Percentiles rank a stretch among this genome's conserved stretches.
Conservation (phyloP, 2,113 vertebrate genomes). For the Hippocampus comes region DNA sequence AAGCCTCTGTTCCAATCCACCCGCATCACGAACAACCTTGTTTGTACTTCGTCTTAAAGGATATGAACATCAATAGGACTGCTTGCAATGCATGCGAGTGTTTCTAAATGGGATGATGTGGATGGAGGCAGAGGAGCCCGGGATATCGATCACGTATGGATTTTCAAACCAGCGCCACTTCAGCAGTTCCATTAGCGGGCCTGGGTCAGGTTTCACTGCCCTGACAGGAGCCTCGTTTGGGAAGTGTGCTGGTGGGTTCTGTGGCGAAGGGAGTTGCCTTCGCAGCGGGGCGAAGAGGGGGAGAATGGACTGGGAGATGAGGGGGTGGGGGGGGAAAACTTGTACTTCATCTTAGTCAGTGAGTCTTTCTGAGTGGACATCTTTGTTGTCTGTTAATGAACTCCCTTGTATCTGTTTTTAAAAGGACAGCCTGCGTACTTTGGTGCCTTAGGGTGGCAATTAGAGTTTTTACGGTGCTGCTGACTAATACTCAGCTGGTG, state of each 20-base stretch:
- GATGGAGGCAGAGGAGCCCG: conserved; percentile 62
- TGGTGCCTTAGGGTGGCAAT: conserved; percentile 65
- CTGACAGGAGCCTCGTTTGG: conserved; percentile 70
- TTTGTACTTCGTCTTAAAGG: conserved; percentile 48
- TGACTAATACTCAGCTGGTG: conserved; percentile 69
- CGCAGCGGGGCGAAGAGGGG: conserved; percentile 27
- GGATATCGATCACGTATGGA: conserved; percentile 77
- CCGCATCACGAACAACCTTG: conserved; percentile 38
- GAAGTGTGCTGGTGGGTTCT: conserved; percentile 60
- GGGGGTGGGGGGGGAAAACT: conserved; percentile 30
- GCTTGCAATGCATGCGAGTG: conserved; percentile 33
- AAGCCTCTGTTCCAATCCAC: background rate
- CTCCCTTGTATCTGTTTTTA: conserved; percentile 71
- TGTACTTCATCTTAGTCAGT: conserved; percentile 45
- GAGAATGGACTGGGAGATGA: conserved; percentile 28
- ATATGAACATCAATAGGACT: conserved; percentile 27
- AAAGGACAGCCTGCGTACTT: conserved; percentile 64
- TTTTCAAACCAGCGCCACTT: conserved; percentile 72
- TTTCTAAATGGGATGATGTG: conserved; percentile 58
- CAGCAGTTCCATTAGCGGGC: conserved; percentile 73
- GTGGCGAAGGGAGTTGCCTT: conserved; percentile 57
- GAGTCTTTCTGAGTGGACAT: conserved; percentile 60
- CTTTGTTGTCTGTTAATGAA: conserved; percentile 80
- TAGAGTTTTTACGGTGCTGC: conserved; percentile 69
- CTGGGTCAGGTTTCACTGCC: conserved; percentile 71